Conservation (phyloP, 2,888 invertebrate species). For the Tricholauxania praeusta region DNA sequence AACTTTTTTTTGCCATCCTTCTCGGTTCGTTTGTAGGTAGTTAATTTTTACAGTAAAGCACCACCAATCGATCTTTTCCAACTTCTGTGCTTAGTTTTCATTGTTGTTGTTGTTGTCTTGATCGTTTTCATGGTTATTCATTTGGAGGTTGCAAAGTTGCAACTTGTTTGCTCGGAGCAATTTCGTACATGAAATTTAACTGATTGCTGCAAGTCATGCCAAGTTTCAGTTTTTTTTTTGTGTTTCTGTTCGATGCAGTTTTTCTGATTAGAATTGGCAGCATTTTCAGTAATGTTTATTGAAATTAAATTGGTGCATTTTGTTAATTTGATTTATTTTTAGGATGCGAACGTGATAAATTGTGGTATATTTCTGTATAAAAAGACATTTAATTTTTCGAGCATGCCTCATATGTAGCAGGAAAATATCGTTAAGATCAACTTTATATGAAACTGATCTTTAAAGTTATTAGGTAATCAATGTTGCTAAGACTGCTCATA, state of each 20-base stretch:
- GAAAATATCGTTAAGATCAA: too few relatives aligned
- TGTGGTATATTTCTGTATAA: too few relatives aligned
- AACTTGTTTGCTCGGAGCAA: slow-evolving; percentile 10
- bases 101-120: slow-evolving; percentile 8
- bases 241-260: slow-evolving; percentile 13
- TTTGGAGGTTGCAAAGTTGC: slow-evolving; percentile 5
- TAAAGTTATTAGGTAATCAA: too few relatives aligned
- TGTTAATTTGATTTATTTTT: not conserved
- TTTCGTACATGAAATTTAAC: slow-evolving; percentile 13
- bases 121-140: slow-evolving; percentile 24
- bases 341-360: too few relatives aligned
- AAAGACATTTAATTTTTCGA: too few relatives aligned
- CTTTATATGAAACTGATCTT: too few relatives aligned
- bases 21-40: not conserved
- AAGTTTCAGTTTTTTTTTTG: not conserved
- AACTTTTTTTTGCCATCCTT: slow-evolving; percentile 1
- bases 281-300: slow-evolving; percentile 17
- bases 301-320: slow-evolving; percentile 30
- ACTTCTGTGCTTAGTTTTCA: slow-evolving; percentile 16
- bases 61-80: slow-evolving; percentile 30
- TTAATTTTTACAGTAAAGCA: not conserved
- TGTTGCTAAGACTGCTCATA: too few relatives aligned
- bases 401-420: too few relatives aligned
- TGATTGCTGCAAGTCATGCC: slow-evolving; percentile 28
- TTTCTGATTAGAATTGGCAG: slow-evolving; percentile 3